Evolutionary conservation across 2,797 vertebrate species (phyloP).

Genomic region (Discoglossus pictus): DNA sequence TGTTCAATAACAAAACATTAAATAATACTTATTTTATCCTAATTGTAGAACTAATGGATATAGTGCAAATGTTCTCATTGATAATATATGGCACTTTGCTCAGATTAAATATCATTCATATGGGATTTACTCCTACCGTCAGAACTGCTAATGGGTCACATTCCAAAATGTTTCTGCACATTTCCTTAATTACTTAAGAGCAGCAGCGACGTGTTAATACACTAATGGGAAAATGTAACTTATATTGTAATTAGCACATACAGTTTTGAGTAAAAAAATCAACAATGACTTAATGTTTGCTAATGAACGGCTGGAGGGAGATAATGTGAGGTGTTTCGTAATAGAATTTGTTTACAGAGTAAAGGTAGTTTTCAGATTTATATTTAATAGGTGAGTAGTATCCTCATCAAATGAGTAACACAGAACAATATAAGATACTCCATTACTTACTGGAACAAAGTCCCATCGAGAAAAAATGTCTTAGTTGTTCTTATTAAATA

Average conservation of each 20-base stretch:
- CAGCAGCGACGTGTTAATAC: not conserved
- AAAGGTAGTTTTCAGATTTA: too few species aligned
- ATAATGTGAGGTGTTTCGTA: too few species aligned
- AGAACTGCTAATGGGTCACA: conserved; percentile 7
- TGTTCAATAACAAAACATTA: too few species aligned
- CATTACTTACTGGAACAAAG: too few species aligned
- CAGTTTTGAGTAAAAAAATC: not conserved
- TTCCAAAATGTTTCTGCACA: not conserved
- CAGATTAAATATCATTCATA: conserved; percentile 16
- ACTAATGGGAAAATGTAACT: conserved; percentile 20
- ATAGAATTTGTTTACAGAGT: too few species aligned
- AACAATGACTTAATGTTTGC: conserved; percentile 16
- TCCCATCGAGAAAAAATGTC: too few species aligned
- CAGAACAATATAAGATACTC: too few species aligned
- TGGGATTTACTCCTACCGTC: conserved; percentile 18
- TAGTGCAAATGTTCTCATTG: conserved; percentile 13
- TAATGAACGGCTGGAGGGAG: not conserved
- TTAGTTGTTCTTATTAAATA: too few species aligned
- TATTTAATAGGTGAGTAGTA: too few species aligned
- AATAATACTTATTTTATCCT: conserved; percentile 37
- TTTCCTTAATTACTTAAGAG: conserved; percentile 23
- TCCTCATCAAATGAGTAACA: too few species aligned
- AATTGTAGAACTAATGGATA: conserved; percentile 14
- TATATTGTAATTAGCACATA: conserved; percentile 18
- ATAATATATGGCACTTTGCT: not conserved